Base-by-base conservation (phyloP, 1,140 invertebrate genomes). In the Magallana gigas region DNA sequence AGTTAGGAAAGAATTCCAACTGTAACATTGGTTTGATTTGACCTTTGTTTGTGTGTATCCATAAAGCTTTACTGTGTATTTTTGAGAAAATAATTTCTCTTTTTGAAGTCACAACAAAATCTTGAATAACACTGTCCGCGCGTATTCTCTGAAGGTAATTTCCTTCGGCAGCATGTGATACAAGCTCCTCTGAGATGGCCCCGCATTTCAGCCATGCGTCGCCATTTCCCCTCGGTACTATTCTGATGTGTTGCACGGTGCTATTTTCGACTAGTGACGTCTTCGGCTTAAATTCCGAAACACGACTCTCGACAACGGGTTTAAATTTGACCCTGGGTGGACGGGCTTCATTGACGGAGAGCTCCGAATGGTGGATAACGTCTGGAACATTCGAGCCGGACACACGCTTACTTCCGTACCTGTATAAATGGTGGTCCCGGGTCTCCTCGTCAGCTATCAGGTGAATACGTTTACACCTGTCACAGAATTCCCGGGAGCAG, bases 161-260 rank as follows among this genome's bases (percentile, higher is more conserved):
- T 8, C 83, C 83, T 7, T 84, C 59, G 9, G 36, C 29, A 23
- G 14, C 29, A 36, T 59, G 29, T 62, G 60, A 29, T 56, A 84
- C 57, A 7, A 84, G 12, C 12, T 84, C 83, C 14, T 84, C 83
- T 8, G 83, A 84, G 12, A 84, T 84, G 14, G 59, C 59, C 14
- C 83, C 83, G 29, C 83, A 84, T 84, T 84, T 84, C 36, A 84
- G 8, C 83, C 83, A 84, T 1, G 83, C 83, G n/a, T 84, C 59
- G 29, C 83, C 83, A 36, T 59, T 62, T 58, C 59, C 59, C 29
- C 83, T 29, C 7, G 57, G 57, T 9, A 60, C 23, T 36, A 84
- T 16, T n/a, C 57, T 59, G 18, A 84, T 84, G 29, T 84, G 83
- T 84, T 84, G 83, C 16, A 84, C 58, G 4, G 83, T 84, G 23